A percentile compares a stretch with the other conserved stretches of the same genome.
These are phyloP conservation scores for Ailuropoda melanoleuca DNA, from an alignment of 2,113 vertebrate genomes.

Conservation along the genomic window DNA sequence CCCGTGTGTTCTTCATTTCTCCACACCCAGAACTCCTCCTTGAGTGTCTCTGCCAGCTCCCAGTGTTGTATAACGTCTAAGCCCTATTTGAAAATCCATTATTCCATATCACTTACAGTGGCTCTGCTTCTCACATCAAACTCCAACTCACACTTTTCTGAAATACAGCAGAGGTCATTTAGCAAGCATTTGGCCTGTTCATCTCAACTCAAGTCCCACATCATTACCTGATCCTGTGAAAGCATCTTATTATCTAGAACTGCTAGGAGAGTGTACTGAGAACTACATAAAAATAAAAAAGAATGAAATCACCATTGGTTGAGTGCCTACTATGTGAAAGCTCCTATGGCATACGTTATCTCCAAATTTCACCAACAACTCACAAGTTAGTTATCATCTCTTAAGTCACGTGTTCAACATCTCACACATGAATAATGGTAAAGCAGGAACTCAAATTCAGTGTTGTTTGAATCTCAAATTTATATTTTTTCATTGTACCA, in stretches of 20 bases:
- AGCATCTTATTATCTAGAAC: not conserved
- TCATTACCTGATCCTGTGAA: not conserved
- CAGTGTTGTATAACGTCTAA: not conserved
- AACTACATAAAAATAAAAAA: not conserved
- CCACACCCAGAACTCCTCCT: not conserved
- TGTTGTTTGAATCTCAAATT: not conserved
- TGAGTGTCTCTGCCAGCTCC: not conserved
- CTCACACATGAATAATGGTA: not conserved
- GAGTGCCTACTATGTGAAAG: not conserved
- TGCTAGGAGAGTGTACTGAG: not conserved
- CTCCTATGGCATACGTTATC: not conserved
- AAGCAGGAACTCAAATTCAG: not conserved
- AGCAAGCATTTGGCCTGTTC: not conserved
- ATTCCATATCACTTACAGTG: not conserved
- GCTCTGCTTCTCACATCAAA: not conserved
- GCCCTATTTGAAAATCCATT: not conserved
- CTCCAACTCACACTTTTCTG: not conserved
- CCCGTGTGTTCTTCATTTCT: rapidly evolving
- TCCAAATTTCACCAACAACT: not conserved
- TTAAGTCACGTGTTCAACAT: not conserved
- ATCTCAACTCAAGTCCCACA: not conserved
- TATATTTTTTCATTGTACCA: not conserved
- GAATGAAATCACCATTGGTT: not conserved
- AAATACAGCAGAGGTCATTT: not conserved
- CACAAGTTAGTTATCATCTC: not conserved